Percentiles rank a stretch among this genome's conserved stretches.
Evolutionary conservation across 2,113 vertebrate genomes (phyloP).

Genomic region (Smithornis capensis): DNA sequence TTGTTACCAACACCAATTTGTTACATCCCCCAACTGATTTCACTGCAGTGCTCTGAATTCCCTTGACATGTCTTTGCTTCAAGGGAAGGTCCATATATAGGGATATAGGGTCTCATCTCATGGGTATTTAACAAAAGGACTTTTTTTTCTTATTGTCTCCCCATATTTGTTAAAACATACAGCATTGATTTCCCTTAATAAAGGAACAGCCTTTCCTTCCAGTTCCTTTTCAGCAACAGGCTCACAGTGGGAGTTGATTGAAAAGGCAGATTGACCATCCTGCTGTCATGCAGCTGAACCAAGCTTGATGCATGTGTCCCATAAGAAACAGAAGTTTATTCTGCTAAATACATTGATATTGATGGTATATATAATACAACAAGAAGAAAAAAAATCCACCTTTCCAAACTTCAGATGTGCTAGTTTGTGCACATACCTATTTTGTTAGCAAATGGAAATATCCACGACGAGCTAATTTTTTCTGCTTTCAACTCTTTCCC

Average conservation of each 20-base stretch:
- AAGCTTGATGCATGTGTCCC: neutral
- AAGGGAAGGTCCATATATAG: conserved; percentile 33
- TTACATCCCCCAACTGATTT: neutral
- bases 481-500: neutral
- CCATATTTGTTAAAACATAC: conserved; percentile 7
- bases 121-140: neutral
- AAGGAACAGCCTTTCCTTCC: neutral
- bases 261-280: neutral
- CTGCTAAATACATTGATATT: neutral
- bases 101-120: neutral
- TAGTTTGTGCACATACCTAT: neutral
- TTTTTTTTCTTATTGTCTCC: neutral
- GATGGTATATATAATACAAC: neutral
- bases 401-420: neutral
- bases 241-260: neutral
- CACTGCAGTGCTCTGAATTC: neutral
- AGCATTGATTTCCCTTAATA: neutral
- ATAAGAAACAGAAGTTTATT: neutral
- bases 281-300: neutral
- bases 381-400: neutral
- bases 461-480: neutral
- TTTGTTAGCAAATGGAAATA: conserved; percentile 57
- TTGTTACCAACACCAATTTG: conserved; percentile 35
- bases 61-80: neutral
- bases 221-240: neutral